Base-by-base conservation (phyloP, 2,797 vertebrate species). In the Sphaeramia orbicularis region DNA sequence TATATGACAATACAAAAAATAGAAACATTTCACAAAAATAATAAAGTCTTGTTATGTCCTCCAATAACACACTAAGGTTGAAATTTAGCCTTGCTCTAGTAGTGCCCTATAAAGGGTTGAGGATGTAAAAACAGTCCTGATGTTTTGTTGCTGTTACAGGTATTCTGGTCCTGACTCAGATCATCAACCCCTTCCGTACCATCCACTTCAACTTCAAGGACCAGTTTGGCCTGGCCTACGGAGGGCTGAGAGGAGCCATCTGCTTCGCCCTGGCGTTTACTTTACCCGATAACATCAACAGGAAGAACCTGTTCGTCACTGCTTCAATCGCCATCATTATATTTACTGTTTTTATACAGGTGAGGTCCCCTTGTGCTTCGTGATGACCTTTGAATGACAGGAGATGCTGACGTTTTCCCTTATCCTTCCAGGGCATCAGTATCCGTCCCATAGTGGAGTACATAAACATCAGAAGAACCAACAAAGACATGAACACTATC, bases 321-420 rank as follows among this genome's bases (percentile, higher is more conserved):
- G 93, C 96, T 13, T 95, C 95, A 0, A 95, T 98, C 0, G 94
- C 94, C 10, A 78, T 98, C 42, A 98, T 99, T 21, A 21, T 98
- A 76, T 97, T 98, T 54, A 99, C 97, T 0, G 96, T 99, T 66
- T 97, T 98, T 77, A 91, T 99, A 80, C 96, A 97, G 96, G 97
- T 97, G 87, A 19, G 52, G 4, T 43, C 37, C 40, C 10, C 10
- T 14, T 15, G 6, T 11, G 19, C 11, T 43, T 11, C 10, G 7
- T 48, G 4, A 11, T 18, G 2, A 10, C 1, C 13, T 42, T 55
- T 40, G 13, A 0, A 40, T 7, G 6, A 35, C 30, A 30, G 38
- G 12, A 35, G 36, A 12, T 24, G 2, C 21, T 24, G 21, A 24
- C 21, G 2, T n/a, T n/a, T n/a, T n/a, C n/a, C n/a, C n/a, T n/a